These are phyloP conservation scores for Drosophila funebris DNA, from an alignment of 1,140 invertebrate species.

Conservation along the genomic window DNA sequence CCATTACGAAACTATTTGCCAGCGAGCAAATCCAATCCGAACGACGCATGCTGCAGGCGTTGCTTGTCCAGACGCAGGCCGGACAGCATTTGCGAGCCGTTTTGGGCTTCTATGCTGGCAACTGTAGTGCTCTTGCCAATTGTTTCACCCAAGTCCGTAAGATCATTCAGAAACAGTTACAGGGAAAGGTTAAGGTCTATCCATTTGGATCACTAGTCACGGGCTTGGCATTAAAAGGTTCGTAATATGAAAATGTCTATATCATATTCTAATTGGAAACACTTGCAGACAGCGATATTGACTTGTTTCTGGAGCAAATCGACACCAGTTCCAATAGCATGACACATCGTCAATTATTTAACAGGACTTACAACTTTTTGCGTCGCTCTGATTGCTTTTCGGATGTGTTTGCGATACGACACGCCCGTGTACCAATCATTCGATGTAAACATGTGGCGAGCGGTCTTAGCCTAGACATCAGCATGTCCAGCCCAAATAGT, in stretches of 20 bases:
- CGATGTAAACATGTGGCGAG: slow-evolving; percentile 63
- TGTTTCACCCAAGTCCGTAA: slow-evolving; percentile 49
- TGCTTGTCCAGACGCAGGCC: slow-evolving; percentile 6
- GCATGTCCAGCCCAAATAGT: slow-evolving; percentile 67
- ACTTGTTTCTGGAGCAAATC: slow-evolving; percentile 54
- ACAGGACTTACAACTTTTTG: slow-evolving; percentile 45
- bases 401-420: slow-evolving; percentile 60
- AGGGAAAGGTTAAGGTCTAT: slow-evolving; percentile 38
- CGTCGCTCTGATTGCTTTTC: slow-evolving; percentile 51
- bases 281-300: slow-evolving; percentile 71
- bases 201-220: slow-evolving; percentile 75
- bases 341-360: slow-evolving; percentile 43
- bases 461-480: slow-evolving; percentile 70
- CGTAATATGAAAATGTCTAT: not conserved
- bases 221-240: slow-evolving; percentile 67
- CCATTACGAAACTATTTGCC: slow-evolving; percentile 45
- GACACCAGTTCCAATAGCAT: slow-evolving; percentile 5
- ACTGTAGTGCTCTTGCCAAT: slow-evolving; percentile 29
- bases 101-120: slow-evolving; percentile 40
- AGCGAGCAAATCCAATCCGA: slow-evolving; percentile 57
- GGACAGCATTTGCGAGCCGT: slow-evolving; percentile 51
- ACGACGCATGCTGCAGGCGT: slow-evolving; percentile 31
- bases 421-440: slow-evolving; percentile 75
- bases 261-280: not conserved
- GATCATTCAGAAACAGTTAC: slow-evolving; percentile 45